phyloP scores from a whole-genome alignment of 1,140 invertebrate genomes.

The Batillaria attramentaria region DNA sequence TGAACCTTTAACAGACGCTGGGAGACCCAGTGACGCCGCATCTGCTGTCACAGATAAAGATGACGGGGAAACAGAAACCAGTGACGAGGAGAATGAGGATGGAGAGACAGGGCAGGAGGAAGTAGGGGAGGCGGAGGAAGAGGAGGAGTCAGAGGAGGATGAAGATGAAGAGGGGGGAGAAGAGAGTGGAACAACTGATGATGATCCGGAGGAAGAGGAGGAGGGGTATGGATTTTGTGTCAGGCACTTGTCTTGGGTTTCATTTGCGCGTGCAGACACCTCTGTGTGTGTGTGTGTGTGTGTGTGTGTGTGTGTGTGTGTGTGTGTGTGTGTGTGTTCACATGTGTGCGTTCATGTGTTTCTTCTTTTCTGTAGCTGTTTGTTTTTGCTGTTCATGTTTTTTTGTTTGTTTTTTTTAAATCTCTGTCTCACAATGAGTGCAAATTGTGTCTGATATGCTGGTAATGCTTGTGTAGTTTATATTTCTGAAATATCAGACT shows the following conservation, averaged over 20 bases:
- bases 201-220: background rate
- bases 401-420: background rate
- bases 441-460: background rate
- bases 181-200: background rate
- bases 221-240: background rate
- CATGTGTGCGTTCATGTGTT: background rate
- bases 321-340: background rate
- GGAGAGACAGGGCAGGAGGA: background rate
- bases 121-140: background rate
- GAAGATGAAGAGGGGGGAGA: background rate
- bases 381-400: background rate
- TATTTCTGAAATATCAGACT: background rate
- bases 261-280: background rate
- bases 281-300: background rate
- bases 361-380: background rate
- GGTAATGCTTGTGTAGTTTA: background rate
- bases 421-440: background rate
- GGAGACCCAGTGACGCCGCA: background rate
- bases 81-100: background rate
- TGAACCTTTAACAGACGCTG: background rate
- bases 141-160: background rate
- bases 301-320: background rate
- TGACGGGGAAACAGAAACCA: background rate
- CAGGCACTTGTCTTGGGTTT: background rate
- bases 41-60: background rate